Evolutionary conservation across 2,797 vertebrate species (phyloP), one percentile per base, ranked within the genome.

Genomic region (Falco rusticolus): DNA sequence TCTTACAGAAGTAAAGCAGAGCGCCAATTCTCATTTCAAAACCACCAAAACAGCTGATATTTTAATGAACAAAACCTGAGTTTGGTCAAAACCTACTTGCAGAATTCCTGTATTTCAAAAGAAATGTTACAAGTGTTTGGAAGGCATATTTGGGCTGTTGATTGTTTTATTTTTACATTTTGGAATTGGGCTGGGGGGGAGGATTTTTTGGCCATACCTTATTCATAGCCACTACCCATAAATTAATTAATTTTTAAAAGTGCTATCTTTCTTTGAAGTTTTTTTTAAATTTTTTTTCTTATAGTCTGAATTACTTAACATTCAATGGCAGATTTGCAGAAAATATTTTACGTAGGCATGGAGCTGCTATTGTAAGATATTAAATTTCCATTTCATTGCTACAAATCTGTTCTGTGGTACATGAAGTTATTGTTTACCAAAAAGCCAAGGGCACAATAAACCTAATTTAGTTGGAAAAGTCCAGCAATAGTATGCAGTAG

Each of bases 151-250:
- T 41, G 8, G 16, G 10, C 12, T n/a, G 16, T 5, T 70, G 13
- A 24, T 51, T 21, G 0, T 9, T 57, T 76, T 59, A 13, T 9
- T 72, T 92, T 72, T 63, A n/a, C 2, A 7, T 68, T 84, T 74
- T 34, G 4, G 29, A 51, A 5, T 3, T 34, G 47, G 7, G 3
- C 1, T 4, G 10, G 1, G 4, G 4, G 8, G 8, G 6, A 1
- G 3, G 4, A 13, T 25, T 33, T 77, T 77, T 74, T 75, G 3
- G 7, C 10, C 26, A 43, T 43, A 33, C 2, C 4, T 79, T 51
- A 34, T 59, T 87, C 20, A 39, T 68, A 92, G 7, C 9, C 37
- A 28, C 8, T 71, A 14, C 3, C 8, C 19, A 54, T 21, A 81
- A 84, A 80, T 20, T 41, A 41, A 41, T 41, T 41, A 41, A 41